These are phyloP conservation scores for Biston betularia DNA, from an alignment of 2,888 invertebrate genomes.

Conservation along the genomic window DNA sequence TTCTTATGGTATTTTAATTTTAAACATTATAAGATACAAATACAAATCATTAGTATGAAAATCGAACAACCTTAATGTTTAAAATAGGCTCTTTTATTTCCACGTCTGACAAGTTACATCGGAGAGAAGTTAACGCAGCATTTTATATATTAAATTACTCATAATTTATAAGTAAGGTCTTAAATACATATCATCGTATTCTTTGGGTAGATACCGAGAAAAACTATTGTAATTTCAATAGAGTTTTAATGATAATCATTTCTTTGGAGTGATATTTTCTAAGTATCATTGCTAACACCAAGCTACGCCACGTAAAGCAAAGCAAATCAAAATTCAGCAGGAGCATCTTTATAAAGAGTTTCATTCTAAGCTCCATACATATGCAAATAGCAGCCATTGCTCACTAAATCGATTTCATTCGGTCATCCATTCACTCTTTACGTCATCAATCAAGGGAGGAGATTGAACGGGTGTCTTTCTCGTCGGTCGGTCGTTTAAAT, in stretches of 20 bases:
- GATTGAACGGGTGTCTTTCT: slow-evolving; percentile 69
- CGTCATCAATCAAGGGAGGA: slow-evolving; percentile 79
- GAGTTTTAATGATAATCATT: neutral
- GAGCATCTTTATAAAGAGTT: slow-evolving; percentile 49
- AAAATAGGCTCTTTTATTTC: too few relatives aligned
- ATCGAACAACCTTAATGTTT: too few relatives aligned
- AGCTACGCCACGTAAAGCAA: slow-evolving; percentile 17
- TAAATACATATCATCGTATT: too few relatives aligned
- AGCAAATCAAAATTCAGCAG: slow-evolving; percentile 43
- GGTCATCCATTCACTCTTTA: slow-evolving; percentile 52
- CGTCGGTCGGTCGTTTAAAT: slow-evolving; percentile 42
- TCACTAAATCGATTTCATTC: slow-evolving; percentile 81
- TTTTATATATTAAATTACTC: too few relatives aligned
- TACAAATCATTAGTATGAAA: too few relatives aligned
- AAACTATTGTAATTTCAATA: too few relatives aligned
- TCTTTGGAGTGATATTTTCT: neutral
- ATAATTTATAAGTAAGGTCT: too few relatives aligned
- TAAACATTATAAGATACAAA: too few relatives aligned
- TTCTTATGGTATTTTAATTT: too few relatives aligned
- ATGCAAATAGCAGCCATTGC: slow-evolving; percentile 77
- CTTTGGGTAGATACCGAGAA: too few relatives aligned
- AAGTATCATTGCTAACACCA: neutral
- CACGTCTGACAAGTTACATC: too few relatives aligned
- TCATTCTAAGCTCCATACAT: slow-evolving; percentile 69
- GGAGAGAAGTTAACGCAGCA: too few relatives aligned